phyloP scores from a whole-genome alignment of 2,888 invertebrate genomes.

The Schrankia costaestrigalis region DNA sequence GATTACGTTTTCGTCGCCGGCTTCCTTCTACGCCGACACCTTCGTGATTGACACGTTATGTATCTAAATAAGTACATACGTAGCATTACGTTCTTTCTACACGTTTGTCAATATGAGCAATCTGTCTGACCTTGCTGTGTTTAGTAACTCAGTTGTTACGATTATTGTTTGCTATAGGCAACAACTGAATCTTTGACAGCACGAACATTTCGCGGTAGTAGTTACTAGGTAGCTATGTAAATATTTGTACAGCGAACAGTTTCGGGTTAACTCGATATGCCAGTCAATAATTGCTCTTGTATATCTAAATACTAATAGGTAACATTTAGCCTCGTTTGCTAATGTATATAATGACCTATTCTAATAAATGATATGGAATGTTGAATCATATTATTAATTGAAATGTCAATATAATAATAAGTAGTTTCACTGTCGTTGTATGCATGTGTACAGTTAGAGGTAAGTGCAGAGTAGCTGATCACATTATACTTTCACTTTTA shows the following conservation, averaged over 20 bases:
- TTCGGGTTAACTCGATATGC: too few species aligned
- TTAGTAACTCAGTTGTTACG: constrained; percentile 32
- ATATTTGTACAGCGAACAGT: too few species aligned
- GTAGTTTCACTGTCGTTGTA: too few species aligned
- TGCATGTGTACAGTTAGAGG: constrained; percentile 34
- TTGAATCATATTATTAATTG: constrained; percentile 9
- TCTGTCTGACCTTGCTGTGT: constrained; percentile 29
- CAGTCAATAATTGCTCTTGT: too few species aligned
- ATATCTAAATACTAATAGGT: constrained; percentile 33
- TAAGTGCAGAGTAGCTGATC: constrained; percentile 47
- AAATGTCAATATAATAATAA: constrained; percentile 7
- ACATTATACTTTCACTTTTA: constrained; percentile 77
- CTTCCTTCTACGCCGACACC: constrained; percentile 52
- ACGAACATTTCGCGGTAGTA: too few species aligned
- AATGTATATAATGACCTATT: constrained; percentile 31
- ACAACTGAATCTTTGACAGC: constrained; percentile 6
- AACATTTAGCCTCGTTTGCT: constrained; percentile 38
- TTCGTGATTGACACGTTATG: constrained; percentile 51
- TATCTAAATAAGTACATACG: constrained; percentile 24
- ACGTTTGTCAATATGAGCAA: constrained; percentile 26
- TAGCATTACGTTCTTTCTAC: constrained; percentile 30
- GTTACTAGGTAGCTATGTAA: too few species aligned
- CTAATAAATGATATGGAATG: constrained; percentile 28
- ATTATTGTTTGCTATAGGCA: constrained; percentile 30
- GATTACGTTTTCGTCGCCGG: constrained; percentile 47